Base-by-base conservation (phyloP, 2,888 invertebrate species). In the Nezara viridula region DNA sequence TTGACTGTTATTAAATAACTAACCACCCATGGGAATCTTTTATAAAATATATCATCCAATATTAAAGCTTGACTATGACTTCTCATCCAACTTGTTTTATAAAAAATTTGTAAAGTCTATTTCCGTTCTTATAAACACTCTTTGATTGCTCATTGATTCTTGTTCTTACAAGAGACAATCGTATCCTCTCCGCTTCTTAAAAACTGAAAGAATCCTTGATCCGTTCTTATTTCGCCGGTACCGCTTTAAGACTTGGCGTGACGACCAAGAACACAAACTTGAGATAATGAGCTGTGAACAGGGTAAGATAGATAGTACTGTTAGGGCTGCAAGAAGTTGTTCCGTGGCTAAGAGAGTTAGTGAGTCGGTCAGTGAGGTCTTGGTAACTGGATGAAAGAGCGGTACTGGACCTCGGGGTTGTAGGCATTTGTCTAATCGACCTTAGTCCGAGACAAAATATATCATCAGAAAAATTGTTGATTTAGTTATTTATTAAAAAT, bases 291-390 rank as follows among this genome's bases (percentile, higher is more conserved):
- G 66, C 66, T 73, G 66, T 73, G 66, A 73, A 73, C 32, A 19
- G 6, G 19, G 32, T 32, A 73, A 73, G 37, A 37, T 37, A 73
- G 60, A 12, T 3, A 60, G 27, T 60, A 60, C 60, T 60, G 66
- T 73, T 73, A 73, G 66, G 7, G 0, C 19, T 73, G 37, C 19
- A 73, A 73, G 66, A 32, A 73, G 66, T 37, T 73, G 66, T 5
- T 6, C 66, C 66, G 37, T 73, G 6, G 66, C 32, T 73, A 73
- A 73, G 66, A 73, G 66, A 73, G 37, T 73, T 73, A 73, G 66
- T 37, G 19, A 73, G 66, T 73, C 66, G 66, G 66, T 73, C 66
- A 73, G 66, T 73, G 66, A 73, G 66, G 66, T 37, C 66, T 73
- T 14, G 2, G 37, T 73, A 73, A 73, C 66, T 73, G 66, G 66